Percentiles rank a stretch among this genome's conserved stretches.
phyloP scores from a whole-genome alignment of 2,888 invertebrate genomes.

The Tipula helvola region DNA sequence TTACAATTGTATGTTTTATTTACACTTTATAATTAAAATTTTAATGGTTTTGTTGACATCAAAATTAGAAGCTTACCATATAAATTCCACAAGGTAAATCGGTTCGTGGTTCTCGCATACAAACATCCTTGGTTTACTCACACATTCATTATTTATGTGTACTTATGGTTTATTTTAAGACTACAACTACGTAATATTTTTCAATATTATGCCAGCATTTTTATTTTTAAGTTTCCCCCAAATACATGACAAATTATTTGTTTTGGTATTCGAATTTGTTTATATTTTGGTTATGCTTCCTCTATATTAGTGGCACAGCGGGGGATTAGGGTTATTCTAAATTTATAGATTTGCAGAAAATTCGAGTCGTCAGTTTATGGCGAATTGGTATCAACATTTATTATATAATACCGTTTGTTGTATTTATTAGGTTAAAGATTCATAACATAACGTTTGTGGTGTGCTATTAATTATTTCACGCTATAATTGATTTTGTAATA shows the following conservation, averaged over 20 bases:
- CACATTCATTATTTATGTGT: background rate
- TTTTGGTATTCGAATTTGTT: background rate
- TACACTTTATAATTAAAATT: background rate
- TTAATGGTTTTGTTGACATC: background rate
- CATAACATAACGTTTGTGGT: background rate
- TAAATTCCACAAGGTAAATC: background rate
- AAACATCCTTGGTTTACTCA: background rate
- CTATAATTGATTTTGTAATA: background rate
- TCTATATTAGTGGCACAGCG: background rate
- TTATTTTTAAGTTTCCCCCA: background rate
- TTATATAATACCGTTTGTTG: background rate
- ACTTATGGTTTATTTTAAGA: background rate
- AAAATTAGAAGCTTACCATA: background rate
- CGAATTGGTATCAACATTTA: background rate
- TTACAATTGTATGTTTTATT: background rate
- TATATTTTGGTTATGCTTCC: background rate
- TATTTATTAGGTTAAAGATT: background rate
- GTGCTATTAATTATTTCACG: background rate
- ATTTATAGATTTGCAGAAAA: background rate
- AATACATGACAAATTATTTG: background rate
- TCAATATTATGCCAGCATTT: background rate
- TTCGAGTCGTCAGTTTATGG: background rate
- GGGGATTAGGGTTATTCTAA: too few species aligned
- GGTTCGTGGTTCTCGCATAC: background rate
- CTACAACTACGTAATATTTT: background rate